Base-by-base conservation (phyloP, 2,797 vertebrate genomes). In the Sus cebifrons region DNA sequence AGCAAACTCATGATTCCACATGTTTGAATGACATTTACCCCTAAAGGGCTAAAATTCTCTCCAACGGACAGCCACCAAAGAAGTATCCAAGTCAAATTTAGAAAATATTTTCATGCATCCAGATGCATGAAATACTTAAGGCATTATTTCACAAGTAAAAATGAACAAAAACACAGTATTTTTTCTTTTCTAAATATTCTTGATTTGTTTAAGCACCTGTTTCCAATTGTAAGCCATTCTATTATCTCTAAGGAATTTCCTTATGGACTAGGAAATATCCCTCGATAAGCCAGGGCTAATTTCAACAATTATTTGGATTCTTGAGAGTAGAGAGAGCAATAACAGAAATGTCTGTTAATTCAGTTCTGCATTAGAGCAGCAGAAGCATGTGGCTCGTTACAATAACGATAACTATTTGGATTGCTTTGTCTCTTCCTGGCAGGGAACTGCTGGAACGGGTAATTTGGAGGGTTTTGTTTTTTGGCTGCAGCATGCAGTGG, bases 391-490 rank as follows among this genome's bases (percentile, higher is more conserved):
- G 87, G 92, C 77, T 90, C 68, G 60, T 91, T 68, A 89, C 86
- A 89, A 95, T 91, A 97, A 96, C 40, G 84, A 58, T 7, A 82
- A 60, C 62, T 62, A 87, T 88, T 91, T 96, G 96, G 89, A 94
- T 89, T 85, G 67, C 68, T 96, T 97, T 96, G 94, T 97, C 91
- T 96, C 60, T 71, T 93, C 87, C 89, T 52, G 91, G 91, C 81
- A 89, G 67, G 81, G 86, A 89, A 68, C 84, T 73, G 65, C 70
- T 68, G 67, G 89, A 49, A 49, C 6, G 44, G 44, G 44, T 49
- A 49, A 49, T 49, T 49, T 49, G 44, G 44, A 49, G 44, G 44
- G 44, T 49, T 49, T 49, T 49, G 44, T 49, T 49, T 49, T 49
- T 49, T 49, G 44, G 44, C 44, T 49, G 44, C 44, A 49, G 44